phyloP scores from a whole-genome alignment of 53 echinoderm and acorn worm genomes.

The Actinopyga echinites region DNA sequence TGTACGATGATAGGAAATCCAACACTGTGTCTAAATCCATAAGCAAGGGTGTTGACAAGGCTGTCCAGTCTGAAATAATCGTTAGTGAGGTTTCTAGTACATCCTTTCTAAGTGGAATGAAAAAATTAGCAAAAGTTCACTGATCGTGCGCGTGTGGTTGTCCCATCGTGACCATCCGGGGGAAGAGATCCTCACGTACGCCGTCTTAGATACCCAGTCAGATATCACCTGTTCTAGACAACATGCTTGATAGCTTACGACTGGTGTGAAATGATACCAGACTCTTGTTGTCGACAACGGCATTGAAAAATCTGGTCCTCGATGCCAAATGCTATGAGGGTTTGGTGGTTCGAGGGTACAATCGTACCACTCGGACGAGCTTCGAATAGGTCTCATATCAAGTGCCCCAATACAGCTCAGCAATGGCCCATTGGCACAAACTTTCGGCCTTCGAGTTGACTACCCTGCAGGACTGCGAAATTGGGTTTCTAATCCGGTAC shows the following conservation, averaged over 20 bases:
- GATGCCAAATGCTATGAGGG: not conserved
- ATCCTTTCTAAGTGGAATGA: not conserved
- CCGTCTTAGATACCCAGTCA: not conserved
- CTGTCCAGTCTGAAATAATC: not conserved
- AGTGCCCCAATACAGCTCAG: not conserved
- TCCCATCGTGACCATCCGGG: not conserved
- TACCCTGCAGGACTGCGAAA: constrained; percentile 32
- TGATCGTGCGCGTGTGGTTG: not conserved
- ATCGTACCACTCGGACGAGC: not conserved
- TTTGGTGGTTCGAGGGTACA: not conserved
- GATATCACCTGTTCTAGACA: too few species aligned
- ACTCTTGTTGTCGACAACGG: not conserved
- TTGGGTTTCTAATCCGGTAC: constrained; percentile 55
- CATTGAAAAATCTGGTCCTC: not conserved
- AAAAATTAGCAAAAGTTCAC: not conserved
- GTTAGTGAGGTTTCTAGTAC: not conserved
- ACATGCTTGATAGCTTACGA: not conserved
- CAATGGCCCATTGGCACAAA: not conserved
- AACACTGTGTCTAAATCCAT: not conserved
- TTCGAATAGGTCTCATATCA: not conserved
- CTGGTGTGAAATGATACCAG: not conserved
- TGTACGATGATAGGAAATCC: not conserved
- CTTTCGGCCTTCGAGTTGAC: too few species aligned
- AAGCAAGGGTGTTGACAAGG: not conserved
- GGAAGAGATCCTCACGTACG: not conserved